Conservation (phyloP, 2,113 vertebrate species). For the Trogon surrucura region DNA sequence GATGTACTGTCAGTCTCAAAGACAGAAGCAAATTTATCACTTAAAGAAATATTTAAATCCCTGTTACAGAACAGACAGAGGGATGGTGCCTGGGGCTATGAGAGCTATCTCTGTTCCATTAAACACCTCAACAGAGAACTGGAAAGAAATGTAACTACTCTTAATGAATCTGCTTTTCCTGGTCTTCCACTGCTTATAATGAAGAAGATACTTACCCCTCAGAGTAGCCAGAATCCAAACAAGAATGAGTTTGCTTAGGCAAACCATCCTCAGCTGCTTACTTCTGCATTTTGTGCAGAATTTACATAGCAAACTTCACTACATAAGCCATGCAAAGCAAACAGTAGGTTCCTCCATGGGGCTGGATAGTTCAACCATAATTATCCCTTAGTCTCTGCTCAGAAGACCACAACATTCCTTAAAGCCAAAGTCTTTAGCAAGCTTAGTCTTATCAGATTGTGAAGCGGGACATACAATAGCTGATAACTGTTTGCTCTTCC, state of each 20-base stretch:
- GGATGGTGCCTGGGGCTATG: not conserved
- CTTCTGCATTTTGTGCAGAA: conserved; percentile 40
- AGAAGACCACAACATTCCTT: conserved; percentile 44
- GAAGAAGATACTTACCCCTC: not conserved
- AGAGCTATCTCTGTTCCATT: not conserved
- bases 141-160: not conserved
- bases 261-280: conserved; percentile 26
- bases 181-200: not conserved
- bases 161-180: not conserved
- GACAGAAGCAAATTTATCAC: not conserved
- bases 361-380: not conserved
- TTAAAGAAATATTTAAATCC: not conserved
- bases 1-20: not conserved
- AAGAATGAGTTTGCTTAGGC: conserved; percentile 4
- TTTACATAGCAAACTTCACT: not conserved
- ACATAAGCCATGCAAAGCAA: conserved; percentile 27
- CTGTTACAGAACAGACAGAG: not conserved
- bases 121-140: not conserved
- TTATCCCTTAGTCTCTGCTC: conserved; percentile 29
- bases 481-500: not conserved
- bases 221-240: not conserved
- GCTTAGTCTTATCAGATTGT: not conserved
- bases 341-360: not conserved
- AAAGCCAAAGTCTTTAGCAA: conserved; percentile 4
- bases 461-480: not conserved